phyloP scores from a whole-genome alignment of 2,113 vertebrate species.

The Chloebia gouldiae region DNA sequence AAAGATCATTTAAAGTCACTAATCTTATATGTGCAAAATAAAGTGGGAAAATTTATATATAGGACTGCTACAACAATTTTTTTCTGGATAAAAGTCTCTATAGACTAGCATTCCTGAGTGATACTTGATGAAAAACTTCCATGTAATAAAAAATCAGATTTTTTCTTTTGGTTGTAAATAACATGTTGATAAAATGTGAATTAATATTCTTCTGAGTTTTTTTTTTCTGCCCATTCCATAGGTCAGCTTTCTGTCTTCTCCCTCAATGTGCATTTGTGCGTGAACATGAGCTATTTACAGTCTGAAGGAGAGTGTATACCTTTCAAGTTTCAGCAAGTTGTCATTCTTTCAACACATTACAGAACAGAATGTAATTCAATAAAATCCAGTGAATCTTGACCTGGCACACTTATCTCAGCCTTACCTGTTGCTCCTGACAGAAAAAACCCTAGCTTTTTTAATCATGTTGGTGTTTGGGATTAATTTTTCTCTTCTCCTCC shows the following conservation, averaged over 20 bases:
- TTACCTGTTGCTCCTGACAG: not conserved
- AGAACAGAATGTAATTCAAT: not conserved
- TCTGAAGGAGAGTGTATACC: not conserved
- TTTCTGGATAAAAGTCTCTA: not conserved
- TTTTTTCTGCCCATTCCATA: not conserved
- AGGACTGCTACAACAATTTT: accelerated
- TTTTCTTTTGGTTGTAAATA: not conserved
- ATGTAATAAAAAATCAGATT: not conserved
- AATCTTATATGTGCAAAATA: not conserved
- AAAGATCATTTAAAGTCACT: not conserved
- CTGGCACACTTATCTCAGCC: not conserved
- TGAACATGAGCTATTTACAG: not conserved
- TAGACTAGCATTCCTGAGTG: not conserved
- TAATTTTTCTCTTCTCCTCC: not conserved
- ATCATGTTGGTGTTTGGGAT: not conserved
- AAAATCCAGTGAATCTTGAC: not conserved
- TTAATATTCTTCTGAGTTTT: accelerated
- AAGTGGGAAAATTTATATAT: not conserved
- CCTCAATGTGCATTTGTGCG: accelerated
- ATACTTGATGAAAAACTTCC: not conserved
- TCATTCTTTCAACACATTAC: not conserved
- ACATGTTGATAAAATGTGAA: not conserved
- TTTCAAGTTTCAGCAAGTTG: not conserved
- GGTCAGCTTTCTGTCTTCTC: not conserved
- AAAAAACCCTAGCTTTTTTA: not conserved